Evolutionary conservation across 2,888 invertebrate genomes (phyloP).

Genomic region (Byasa hedistus): DNA sequence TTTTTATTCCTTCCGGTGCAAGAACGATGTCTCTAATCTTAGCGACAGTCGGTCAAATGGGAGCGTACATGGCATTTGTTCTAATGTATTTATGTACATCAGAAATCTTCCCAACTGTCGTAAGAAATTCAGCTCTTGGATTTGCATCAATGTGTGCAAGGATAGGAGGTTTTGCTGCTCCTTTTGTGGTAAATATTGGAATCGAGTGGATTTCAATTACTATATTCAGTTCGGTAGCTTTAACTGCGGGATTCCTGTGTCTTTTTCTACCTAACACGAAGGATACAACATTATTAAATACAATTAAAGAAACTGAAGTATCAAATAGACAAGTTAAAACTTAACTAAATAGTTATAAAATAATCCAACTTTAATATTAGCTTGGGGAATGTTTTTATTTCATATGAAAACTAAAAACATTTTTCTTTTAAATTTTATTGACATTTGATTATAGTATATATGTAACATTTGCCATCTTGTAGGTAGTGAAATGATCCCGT

Average conservation of each 20-base stretch:
- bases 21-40: slow-evolving; percentile 80
- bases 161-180: slow-evolving; percentile 90
- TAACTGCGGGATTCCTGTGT: slow-evolving; percentile 27
- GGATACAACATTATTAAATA: slow-evolving; percentile 28
- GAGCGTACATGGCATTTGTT: slow-evolving; percentile 82
- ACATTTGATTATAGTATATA: too few relatives aligned
- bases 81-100: slow-evolving; percentile 57
- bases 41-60: slow-evolving; percentile 86
- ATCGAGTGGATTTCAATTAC: slow-evolving; percentile 28
- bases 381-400: too few relatives aligned
- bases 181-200: slow-evolving; percentile 80
- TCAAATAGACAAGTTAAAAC: slow-evolving; percentile 8
- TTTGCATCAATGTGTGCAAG: slow-evolving; percentile 91
- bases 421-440: too few relatives aligned
- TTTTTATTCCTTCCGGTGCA: slow-evolving; percentile 53
- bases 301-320: slow-evolving; percentile 29
- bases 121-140: slow-evolving; percentile 91
- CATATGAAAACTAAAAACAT: too few relatives aligned
- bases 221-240: slow-evolving; percentile 29
- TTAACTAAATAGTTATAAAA: too few relatives aligned
- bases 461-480: too few relatives aligned
- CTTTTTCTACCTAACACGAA: slow-evolving; percentile 27
- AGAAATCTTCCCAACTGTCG: slow-evolving; percentile 92
- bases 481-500: too few relatives aligned
- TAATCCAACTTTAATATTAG: too few relatives aligned